These are phyloP conservation scores for Aphidoletes aphidimyza DNA, from an alignment of 2,888 invertebrate genomes.

Conservation along the genomic window DNA sequence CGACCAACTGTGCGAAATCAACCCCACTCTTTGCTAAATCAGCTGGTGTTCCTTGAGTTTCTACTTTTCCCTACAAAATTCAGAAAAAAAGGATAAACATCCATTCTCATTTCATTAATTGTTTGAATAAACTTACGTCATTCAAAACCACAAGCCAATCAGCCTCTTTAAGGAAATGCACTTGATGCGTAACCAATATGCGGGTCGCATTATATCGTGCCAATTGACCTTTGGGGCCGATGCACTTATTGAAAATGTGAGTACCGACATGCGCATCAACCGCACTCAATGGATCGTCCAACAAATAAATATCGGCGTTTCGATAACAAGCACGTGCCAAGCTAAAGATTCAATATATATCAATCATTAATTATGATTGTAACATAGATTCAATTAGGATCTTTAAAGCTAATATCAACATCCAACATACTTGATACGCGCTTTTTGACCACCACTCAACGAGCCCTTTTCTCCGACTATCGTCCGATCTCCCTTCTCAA, in stretches of 20 bases:
- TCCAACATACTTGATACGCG: slow-evolving; percentile 71
- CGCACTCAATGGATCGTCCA: too few relatives aligned
- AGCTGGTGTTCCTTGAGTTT: slow-evolving; percentile 68
- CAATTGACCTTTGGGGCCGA: slow-evolving; percentile 68
- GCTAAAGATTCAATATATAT: too few relatives aligned
- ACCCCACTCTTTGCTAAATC: slow-evolving; percentile 67
- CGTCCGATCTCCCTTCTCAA: slow-evolving; percentile 70
- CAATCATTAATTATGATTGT: too few relatives aligned
- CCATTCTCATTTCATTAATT: background rate
- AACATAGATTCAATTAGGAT: too few relatives aligned
- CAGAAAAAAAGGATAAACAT: slow-evolving; percentile 55
- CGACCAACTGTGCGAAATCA: slow-evolving; percentile 67
- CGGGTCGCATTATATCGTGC: slow-evolving; percentile 70
- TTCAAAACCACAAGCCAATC: slow-evolving; percentile 73
- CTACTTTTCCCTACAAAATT: slow-evolving; percentile 66
- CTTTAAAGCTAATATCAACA: too few relatives aligned
- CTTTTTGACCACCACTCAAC: slow-evolving; percentile 76
- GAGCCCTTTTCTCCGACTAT: slow-evolving; percentile 72
- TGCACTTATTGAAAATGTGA: slow-evolving; percentile 77
- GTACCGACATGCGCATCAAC: too few relatives aligned
- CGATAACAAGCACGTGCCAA: too few relatives aligned
- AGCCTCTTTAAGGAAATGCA: slow-evolving; percentile 75
- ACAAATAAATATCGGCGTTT: too few relatives aligned
- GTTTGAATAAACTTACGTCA: slow-evolving; percentile 66
- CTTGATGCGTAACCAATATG: slow-evolving; percentile 81